Evolutionary conservation across 2,888 invertebrate genomes (phyloP), one percentile per base, ranked within the genome.

Genomic region (Caenorhabditis macrosperma): DNA sequence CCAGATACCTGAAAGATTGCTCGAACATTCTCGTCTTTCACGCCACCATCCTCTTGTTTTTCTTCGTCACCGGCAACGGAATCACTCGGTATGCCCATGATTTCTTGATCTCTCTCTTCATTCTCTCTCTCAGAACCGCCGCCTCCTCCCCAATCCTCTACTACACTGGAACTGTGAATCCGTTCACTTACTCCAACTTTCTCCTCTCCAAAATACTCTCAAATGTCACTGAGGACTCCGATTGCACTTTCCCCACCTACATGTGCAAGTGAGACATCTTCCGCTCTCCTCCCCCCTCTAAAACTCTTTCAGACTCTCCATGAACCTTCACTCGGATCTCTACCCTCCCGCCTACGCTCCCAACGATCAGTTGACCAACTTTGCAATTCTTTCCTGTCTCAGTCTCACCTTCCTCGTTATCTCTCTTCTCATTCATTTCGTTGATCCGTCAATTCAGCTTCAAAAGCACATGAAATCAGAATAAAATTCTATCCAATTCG

Each of bases 121-220:
- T n/a, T n/a, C n/a, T n/a, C n/a, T n/a, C n/a, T n/a, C n/a, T n/a
- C 55, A 74, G 66, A 66, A 57, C 50, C 0, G 22, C 66, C 17
- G 24, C 46, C 0, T 30, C 44, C 2, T 69, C 77, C 2, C 30
- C 68, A n/a, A 24, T 55, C 28, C 17, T 66, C 3, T 67, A 72
- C 10, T 72, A 71, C 12, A 33, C 48, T 12, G 71, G 66, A 24
- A 55, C 61, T 17, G 61, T 33, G 0, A 78, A 67, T 60, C 78
- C 78, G 22, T 78, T 78, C 61, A 78, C 67, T 10, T 78, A 78
- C 52, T 78, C 71, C 26, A 72, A 71, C 30, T 78, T 66, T 22
- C 12, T 78, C 0, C 60, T 78, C 15, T 78, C 78, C 2, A 55
- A 67, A 20, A 22, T 54, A 7, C 28, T 61, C 10, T 60, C 61